Base-by-base conservation (phyloP, 35 echinoderm and acorn worm genomes). In the Strongylocentrotus purpuratus region DNA sequence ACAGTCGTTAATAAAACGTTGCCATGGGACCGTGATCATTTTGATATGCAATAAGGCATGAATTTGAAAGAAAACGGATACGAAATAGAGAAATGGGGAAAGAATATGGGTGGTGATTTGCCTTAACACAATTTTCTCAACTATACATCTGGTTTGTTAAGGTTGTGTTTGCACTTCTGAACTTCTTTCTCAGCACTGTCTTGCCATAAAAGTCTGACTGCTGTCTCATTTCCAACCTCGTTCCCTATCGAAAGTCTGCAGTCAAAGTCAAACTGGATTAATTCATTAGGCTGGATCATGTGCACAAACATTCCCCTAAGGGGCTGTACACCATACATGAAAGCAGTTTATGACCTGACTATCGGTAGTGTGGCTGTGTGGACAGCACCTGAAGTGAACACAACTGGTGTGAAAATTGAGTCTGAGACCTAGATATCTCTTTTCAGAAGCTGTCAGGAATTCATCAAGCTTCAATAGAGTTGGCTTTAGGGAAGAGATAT, bases 351-450 rank as follows among this genome's bases (percentile, higher is more conserved):
- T 65, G 60, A 20, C 61, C 4, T 78, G 65, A 78, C 7, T 78
- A n/a, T n/a, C n/a, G n/a, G n/a, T n/a, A 28, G 65, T 78, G 28
- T n/a, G 65, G 22, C 22, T 28, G 65, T 78, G 65, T 78, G 65
- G 28, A 78, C 65, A 78, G 20, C 22, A 28, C 4, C 28, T 78
- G 65, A 78, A 7, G 17, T 71, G 18, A 71, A 78, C n/a, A 78
- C 6, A 78, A 71, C 61, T 78, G 65, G 20, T 78, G 28, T 78
- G 65, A 78, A 78, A 28, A 78, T 78, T 78, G 65, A 78, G 65
- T 78, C 20, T 78, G 65, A 78, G 65, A 78, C 65, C 65, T 78
- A 78, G 65, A 78, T 78, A 78, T 78, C 65, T n/a, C 65, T 78
- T 71, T 78, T 78, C 65, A n/a, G 65, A 78, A 78, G 20, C 65